Percentiles rank a stretch among this genome's conserved stretches.
Conservation (phyloP, 2,888 invertebrate genomes). For the Phalera bucephala region DNA sequence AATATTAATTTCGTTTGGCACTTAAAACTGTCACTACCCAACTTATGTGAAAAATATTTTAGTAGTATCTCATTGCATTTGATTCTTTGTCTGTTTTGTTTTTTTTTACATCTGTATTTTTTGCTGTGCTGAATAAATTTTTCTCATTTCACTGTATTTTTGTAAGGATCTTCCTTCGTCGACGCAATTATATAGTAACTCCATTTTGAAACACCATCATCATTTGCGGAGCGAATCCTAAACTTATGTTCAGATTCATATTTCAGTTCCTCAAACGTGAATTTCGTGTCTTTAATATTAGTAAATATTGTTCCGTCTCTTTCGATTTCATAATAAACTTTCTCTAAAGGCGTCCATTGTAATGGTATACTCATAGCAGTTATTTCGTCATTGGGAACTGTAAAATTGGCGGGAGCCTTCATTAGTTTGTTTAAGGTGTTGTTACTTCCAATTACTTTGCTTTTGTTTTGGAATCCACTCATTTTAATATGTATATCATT, state of each 20-base stretch:
- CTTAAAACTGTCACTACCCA: too few relatives aligned
- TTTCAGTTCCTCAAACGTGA: constrained; percentile 50
- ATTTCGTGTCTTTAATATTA: constrained; percentile 43
- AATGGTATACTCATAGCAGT: constrained; percentile 48
- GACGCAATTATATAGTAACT: constrained; percentile 47
- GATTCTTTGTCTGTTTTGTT: too few relatives aligned
- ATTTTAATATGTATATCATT: constrained; percentile 60
- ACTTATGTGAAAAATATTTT: too few relatives aligned
- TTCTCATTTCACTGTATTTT: constrained; percentile 42
- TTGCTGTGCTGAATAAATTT: too few relatives aligned
- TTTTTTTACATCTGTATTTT: too few relatives aligned
- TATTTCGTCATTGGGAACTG: constrained; percentile 33
- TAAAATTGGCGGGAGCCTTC: constrained; percentile 40
- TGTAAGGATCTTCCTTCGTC: constrained; percentile 47
- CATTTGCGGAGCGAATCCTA: constrained; percentile 53
- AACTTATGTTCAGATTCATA: constrained; percentile 50
- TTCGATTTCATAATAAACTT: constrained; percentile 63
- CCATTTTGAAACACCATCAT: constrained; percentile 59
- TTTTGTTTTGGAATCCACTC: constrained; percentile 43
- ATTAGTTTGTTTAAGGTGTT: constrained; percentile 28
- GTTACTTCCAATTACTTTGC: constrained; percentile 41
- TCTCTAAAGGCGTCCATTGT: constrained; percentile 44
- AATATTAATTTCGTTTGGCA: too few relatives aligned
- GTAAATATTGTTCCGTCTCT: constrained; percentile 58
- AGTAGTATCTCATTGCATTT: too few relatives aligned